Base-by-base conservation (phyloP, 2,113 vertebrate species). In the Stercorarius parasiticus region DNA sequence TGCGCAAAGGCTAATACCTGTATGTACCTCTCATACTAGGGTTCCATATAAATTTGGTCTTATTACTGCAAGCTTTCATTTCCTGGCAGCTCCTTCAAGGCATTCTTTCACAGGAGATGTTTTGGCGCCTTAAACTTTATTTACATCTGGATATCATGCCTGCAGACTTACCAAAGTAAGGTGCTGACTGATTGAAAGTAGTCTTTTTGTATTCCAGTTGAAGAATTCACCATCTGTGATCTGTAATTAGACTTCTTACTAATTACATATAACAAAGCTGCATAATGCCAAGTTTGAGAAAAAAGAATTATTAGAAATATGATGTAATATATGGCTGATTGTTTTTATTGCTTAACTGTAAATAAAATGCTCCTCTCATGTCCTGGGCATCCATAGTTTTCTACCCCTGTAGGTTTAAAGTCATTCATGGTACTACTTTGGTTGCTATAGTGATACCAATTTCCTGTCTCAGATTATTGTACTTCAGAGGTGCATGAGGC, bases 391-490 rank as follows among this genome's bases (percentile, higher is more conserved):
- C 8, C 45, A 16, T 18, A 22, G 36, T 86, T 88, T 84, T 38
- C 34, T 62, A 30, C 30, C 29, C 26, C 42, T 85, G 34, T 47
- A n/a, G 47, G 6, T 61, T 76, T 32, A 59, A 95, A 91, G 72
- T 91, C 32, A 27, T 93, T 88, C 62, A 23, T 45, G 66, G 17
- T 10, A 7, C 72, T 90, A 0, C 30, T 56, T 74, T 61, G 34
- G 97, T 97, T 98, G 96, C 97, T 97, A 96, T 96, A 92, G 98
- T 32, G 81, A 97, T 49, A 79, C 72, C 80, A 84, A 90, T 95
- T 96, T 97, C 95, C 92, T 87, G 42, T 36, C 70, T 94, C 8
- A 87, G 65, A 73, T 89, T 52, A 56, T 81, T 82, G 80, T 86
- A 88, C 83, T 81, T 90, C 58, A 72, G 85, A 82, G 89, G 86